A percentile compares a stretch with the other conserved stretches of the same genome.
phyloP scores from a whole-genome alignment of 2,797 vertebrate species.

The Xyrichtys novacula region DNA sequence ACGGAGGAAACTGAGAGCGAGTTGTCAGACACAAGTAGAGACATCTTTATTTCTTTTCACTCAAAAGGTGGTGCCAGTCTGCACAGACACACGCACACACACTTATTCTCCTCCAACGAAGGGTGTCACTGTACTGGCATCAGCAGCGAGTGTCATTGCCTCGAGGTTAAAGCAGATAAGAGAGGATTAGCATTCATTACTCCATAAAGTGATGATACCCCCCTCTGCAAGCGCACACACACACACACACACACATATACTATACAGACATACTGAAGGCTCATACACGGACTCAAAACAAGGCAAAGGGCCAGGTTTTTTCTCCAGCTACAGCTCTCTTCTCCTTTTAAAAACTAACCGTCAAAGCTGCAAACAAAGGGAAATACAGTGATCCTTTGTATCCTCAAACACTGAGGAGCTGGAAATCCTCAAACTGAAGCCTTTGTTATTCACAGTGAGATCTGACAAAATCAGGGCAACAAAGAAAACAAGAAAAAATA shows the following conservation, averaged over 20 bases:
- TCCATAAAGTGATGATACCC: conserved; percentile 67
- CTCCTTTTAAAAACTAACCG: conserved; percentile 29
- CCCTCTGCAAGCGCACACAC: conserved; percentile 24
- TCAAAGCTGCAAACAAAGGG: conserved; percentile 35
- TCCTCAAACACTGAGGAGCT: conserved; percentile 36
- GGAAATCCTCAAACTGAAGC: conserved; percentile 28
- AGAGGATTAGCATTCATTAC: conserved; percentile 84
- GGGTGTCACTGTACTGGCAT: conserved; percentile 62
- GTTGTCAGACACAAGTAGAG: conserved; percentile 43
- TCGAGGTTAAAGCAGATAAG: conserved; percentile 81
- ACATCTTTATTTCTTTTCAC: conserved; percentile 30
- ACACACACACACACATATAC: conserved; percentile 21
- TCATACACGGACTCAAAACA: conserved; percentile 10
- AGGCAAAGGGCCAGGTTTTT: conserved; percentile 13
- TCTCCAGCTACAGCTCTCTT: not conserved
- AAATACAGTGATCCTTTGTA: conserved; percentile 50
- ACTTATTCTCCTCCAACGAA: conserved; percentile 40
- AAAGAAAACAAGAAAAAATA: not conserved
- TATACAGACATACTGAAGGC: conserved; percentile 14
- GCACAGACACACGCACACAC: conserved; percentile 7
- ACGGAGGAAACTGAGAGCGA: conserved; percentile 16
- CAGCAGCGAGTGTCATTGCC: conserved; percentile 70
- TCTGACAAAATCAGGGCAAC: conserved; percentile 1
- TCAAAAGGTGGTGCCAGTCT: conserved; percentile 4
- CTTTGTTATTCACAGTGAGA: not conserved